Percentiles rank a stretch among this genome's conserved stretches.
These are phyloP conservation scores for Carettochelys insculpta DNA, from an alignment of 2,113 vertebrate genomes.

Conservation along the genomic window DNA sequence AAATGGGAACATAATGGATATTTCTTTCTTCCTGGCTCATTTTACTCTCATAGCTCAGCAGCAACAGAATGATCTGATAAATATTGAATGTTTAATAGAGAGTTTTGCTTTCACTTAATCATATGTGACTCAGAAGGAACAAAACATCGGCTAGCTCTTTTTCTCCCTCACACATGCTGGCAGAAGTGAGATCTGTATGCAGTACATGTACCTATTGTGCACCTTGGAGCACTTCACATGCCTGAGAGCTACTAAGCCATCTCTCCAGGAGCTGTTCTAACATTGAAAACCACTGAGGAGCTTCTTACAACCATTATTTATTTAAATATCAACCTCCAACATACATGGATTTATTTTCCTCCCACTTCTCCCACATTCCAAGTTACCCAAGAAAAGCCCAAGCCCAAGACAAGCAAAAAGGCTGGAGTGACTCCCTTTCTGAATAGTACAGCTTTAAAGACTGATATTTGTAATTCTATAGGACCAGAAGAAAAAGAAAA, in stretches of 20 bases:
- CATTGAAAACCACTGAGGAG: not conserved
- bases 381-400: constrained; percentile 16
- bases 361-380: not conserved
- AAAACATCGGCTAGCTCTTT: not conserved
- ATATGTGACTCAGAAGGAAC: not conserved
- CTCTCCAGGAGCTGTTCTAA: not conserved
- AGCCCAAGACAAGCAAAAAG: not conserved
- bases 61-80: not conserved
- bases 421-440: not conserved
- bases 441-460: not conserved
- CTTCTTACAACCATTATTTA: not conserved
- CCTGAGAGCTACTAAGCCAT: not conserved
- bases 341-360: not conserved
- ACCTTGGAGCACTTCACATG: not conserved
- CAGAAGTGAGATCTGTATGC: not conserved
- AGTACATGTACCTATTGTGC: not conserved
- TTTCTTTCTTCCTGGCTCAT: rapidly evolving
- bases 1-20: not conserved
- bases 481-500: not conserved
- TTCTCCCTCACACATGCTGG: not conserved
- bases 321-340: not conserved
- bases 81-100: not conserved
- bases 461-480: not conserved
- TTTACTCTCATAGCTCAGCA: not conserved
- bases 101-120: not conserved